These are phyloP conservation scores for Pavo muticus DNA, from an alignment of 2,113 vertebrate species.

Conservation along the genomic window DNA sequence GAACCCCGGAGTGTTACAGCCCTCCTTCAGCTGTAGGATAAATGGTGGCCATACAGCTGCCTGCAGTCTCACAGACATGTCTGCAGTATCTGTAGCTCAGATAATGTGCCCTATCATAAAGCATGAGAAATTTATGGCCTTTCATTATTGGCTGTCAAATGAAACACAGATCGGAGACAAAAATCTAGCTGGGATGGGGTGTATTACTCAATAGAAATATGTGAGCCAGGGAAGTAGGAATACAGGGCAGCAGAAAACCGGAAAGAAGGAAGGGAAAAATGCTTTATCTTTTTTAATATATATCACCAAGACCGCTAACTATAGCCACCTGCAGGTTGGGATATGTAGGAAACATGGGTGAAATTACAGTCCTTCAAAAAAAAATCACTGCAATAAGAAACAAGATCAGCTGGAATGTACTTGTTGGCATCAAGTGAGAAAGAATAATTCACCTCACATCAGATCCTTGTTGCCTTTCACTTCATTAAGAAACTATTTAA, in stretches of 20 bases:
- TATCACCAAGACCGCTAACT: conserved; percentile 37
- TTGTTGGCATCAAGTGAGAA: conserved; percentile 21
- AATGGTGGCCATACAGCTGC: conserved; percentile 30
- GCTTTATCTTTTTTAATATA: conserved; percentile 71
- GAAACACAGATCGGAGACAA: conserved; percentile 52
- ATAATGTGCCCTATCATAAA: neutral
- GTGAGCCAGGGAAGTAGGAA: conserved; percentile 49
- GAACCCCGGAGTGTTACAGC: neutral
- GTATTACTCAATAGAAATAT: conserved; percentile 60
- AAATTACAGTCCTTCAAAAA: conserved; percentile 63
- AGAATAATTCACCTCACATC: conserved; percentile 34
- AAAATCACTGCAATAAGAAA: conserved; percentile 55
- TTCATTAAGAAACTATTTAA: conserved; percentile 49
- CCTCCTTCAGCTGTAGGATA: neutral
- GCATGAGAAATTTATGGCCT: conserved; percentile 61
- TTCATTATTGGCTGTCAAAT: conserved; percentile 59
- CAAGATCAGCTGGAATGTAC: conserved; percentile 21
- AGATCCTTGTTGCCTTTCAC: conserved; percentile 40
- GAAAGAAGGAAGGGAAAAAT: conserved; percentile 40
- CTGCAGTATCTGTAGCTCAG: conserved; percentile 22
- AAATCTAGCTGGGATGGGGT: neutral
- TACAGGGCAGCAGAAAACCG: conserved; percentile 42
- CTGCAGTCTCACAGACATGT: neutral
- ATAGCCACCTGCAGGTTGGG: conserved; percentile 23
- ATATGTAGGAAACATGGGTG: conserved; percentile 10